Evolutionary conservation across 2,113 vertebrate species (phyloP).

Genomic region (Leiothrix lutea): DNA sequence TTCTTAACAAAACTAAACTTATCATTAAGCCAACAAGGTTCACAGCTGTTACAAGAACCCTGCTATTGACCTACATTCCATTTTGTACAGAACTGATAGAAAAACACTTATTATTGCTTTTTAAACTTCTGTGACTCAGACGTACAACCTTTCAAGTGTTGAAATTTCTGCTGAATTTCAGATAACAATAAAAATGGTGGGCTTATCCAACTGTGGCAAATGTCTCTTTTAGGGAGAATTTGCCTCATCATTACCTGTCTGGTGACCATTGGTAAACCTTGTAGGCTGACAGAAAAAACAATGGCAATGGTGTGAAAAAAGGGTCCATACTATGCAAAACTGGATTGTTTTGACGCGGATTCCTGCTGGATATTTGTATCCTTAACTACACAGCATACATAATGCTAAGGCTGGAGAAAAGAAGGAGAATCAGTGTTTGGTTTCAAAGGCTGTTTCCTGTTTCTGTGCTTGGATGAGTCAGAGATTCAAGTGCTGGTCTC

Average conservation of each 20-base stretch:
- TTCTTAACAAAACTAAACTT: neutral
- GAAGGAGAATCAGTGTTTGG: neutral
- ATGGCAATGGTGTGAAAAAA: neutral
- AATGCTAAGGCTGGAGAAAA: neutral
- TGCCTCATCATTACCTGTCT: neutral
- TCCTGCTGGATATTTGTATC: neutral
- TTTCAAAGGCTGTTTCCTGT: neutral
- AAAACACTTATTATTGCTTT: neutral
- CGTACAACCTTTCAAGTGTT: neutral
- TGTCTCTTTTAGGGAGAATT: neutral
- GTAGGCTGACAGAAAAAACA: neutral
- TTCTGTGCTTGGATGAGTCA: neutral
- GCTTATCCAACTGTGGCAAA: neutral
- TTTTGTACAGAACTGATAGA: neutral
- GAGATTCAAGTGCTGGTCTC: neutral
- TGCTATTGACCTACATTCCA: neutral
- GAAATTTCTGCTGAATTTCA: neutral
- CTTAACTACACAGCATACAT: neutral
- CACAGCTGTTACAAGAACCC: neutral
- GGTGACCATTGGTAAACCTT: neutral
- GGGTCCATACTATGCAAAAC: neutral
- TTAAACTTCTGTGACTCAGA: neutral
- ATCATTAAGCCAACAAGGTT: neutral
- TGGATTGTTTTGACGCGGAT: neutral
- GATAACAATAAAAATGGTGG: neutral